A percentile compares a stretch with the other conserved stretches of the same genome.
These are phyloP conservation scores for Eulithis prunata DNA, from an alignment of 2,888 invertebrate species.

Conservation along the genomic window DNA sequence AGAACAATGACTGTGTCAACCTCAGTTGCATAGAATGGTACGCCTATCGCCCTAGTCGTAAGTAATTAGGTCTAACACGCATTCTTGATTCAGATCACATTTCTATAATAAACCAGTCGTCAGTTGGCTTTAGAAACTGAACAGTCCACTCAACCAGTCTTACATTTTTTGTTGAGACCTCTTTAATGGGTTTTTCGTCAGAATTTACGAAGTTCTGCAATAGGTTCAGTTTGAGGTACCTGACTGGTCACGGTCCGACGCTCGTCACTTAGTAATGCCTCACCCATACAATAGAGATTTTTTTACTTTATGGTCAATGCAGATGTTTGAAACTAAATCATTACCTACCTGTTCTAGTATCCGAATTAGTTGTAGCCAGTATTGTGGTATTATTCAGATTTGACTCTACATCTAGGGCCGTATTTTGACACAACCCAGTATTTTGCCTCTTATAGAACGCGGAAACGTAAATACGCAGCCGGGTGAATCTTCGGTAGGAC, in stretches of 20 bases:
- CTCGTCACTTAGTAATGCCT: constrained; percentile 17
- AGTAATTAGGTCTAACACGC: constrained; percentile 2
- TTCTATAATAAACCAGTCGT: neutral
- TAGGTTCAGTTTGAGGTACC: constrained; percentile 7
- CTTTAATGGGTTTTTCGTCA: constrained; percentile 2
- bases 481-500: no score
- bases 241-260: constrained; percentile 15
- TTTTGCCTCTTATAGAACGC: no score
- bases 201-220: constrained; percentile 8
- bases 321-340: constrained; percentile 3
- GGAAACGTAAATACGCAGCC: no score
- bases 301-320: constrained; percentile 13
- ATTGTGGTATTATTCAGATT: no score
- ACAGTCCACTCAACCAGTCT: neutral
- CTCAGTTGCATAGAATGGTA: constrained; percentile 2
- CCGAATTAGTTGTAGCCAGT: neutral
- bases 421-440: no score
- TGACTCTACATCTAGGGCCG: no score
- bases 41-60: neutral
- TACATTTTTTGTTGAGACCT: neutral
- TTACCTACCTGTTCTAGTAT: neutral
- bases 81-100: neutral
- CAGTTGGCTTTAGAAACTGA: no score
- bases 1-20: constrained; percentile 8
- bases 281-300: constrained; percentile 11